Evolutionary conservation across 2,888 invertebrate genomes (phyloP).

Genomic region (Schizotus pectinicornis): DNA sequence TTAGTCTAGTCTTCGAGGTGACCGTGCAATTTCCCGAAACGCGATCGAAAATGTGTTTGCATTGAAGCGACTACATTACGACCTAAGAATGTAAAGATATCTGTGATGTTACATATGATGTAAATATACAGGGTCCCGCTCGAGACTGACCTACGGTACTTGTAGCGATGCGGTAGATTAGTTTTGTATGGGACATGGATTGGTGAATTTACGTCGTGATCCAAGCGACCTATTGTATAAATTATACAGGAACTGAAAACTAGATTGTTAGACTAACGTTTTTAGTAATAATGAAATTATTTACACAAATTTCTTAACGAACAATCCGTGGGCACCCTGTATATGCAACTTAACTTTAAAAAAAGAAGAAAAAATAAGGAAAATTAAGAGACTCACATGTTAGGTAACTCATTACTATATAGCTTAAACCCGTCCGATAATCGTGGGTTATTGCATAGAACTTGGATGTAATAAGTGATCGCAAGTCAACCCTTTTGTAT

Average conservation of each 20-base stretch:
- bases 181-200: conserved; percentile 28
- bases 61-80: conserved; percentile 31
- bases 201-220: conserved; percentile 8
- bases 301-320: not conserved
- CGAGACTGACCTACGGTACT: conserved; percentile 26
- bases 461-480: conserved; percentile 30
- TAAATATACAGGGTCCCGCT: conserved; percentile 27
- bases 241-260: no score
- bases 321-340: not conserved
- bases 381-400: conserved; percentile 20
- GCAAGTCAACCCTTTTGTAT: conserved; percentile 30
- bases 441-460: conserved; percentile 20
- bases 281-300: no score
- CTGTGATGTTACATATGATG: conserved; percentile 42
- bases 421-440: conserved; percentile 32
- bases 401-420: conserved; percentile 18
- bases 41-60: conserved; percentile 23
- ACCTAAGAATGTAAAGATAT: conserved; percentile 47
- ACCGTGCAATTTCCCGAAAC: not conserved
- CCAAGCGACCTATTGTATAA: no score
- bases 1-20: conserved; percentile 24
- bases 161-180: conserved; percentile 20
- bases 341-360: conserved; percentile 7
- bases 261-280: no score
- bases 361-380: conserved; percentile 8